Base-by-base conservation (phyloP, 2,888 invertebrate genomes). In the Dascillus cervinus region DNA sequence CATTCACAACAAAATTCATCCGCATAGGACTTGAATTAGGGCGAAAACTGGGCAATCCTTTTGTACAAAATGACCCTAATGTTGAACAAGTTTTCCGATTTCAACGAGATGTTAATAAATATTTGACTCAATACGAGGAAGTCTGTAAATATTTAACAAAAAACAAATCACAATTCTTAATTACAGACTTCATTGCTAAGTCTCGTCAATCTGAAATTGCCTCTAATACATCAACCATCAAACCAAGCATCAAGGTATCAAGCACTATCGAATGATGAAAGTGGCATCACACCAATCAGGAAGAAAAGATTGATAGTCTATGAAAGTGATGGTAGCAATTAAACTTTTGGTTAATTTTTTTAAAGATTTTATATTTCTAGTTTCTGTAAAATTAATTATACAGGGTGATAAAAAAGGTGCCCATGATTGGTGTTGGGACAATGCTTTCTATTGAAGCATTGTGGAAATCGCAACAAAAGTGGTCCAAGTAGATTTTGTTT, bases 21-120 rank as follows among this genome's bases (percentile, higher is more conserved):
- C 5, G 17, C 12, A 21, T 17, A 26, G 4, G 30, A 31, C n/a
- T 17, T 17, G 17, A 17, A 17, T 17, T 17, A 8, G 17, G 17
- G 17, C 4, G 8, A 17, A 35, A 35, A 26, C 23, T 26, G 19
- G 23, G 20, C 23, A 32, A 36, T 30, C 27, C 30, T 32, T 36
- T 36, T 27, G 4, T 17, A 17, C 17, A 17, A 17, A 6, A 17
- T 17, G 17, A 17, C 17, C 4, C 17, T 4, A 17, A 17, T 27
- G 13, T 28, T 23, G 36, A 32, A 32, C 31, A 28, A 11, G 36
- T 28, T 27, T 27, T 36, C 11, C 12, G n/a, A 12, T 34, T 34
- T 13, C 25, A 32, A 24, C 36, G 28, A 13, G 13, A 26, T 11
- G 27, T 35, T 12, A 31, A 31, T 22, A 8, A 26, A 21, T 22